Evolutionary conservation across 2,888 invertebrate genomes (phyloP).

Genomic region (Empis stercorea): DNA sequence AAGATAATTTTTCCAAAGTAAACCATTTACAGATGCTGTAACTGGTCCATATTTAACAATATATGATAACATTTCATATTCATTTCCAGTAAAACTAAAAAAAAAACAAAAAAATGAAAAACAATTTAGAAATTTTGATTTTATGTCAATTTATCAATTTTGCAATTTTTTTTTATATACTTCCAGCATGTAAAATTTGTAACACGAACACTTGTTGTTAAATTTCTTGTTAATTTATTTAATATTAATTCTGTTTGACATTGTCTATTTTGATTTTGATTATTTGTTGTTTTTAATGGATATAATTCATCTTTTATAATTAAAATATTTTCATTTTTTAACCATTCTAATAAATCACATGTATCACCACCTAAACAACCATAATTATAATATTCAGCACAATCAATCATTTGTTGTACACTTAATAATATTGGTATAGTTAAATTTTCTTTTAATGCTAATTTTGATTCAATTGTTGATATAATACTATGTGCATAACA

Average conservation of each 20-base stretch:
- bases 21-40: slow-evolving; percentile 67
- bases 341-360: slow-evolving; percentile 64
- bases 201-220: background rate
- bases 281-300: slow-evolving; percentile 38
- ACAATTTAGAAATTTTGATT: too few species aligned
- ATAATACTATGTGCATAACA: slow-evolving; percentile 79
- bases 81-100: slow-evolving; percentile 13
- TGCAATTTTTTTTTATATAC: too few species aligned
- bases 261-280: background rate
- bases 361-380: slow-evolving; percentile 75
- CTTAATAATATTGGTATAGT: slow-evolving; percentile 67
- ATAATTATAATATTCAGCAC: slow-evolving; percentile 54
- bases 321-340: slow-evolving; percentile 42
- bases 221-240: background rate
- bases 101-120: slow-evolving; percentile 7
- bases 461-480: slow-evolving; percentile 63
- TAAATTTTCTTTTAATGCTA: slow-evolving; percentile 56
- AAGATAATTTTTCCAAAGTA: slow-evolving; percentile 75
- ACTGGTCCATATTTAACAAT: slow-evolving; percentile 64
- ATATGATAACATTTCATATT: slow-evolving; percentile 18
- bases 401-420: slow-evolving; percentile 60
- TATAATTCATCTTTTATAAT: slow-evolving; percentile 48
- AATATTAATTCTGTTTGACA: background rate
- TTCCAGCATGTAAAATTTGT: background rate
- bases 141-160: too few species aligned